phyloP scores from a whole-genome alignment of 2,888 invertebrate species.

The Cephalotes varians region DNA sequence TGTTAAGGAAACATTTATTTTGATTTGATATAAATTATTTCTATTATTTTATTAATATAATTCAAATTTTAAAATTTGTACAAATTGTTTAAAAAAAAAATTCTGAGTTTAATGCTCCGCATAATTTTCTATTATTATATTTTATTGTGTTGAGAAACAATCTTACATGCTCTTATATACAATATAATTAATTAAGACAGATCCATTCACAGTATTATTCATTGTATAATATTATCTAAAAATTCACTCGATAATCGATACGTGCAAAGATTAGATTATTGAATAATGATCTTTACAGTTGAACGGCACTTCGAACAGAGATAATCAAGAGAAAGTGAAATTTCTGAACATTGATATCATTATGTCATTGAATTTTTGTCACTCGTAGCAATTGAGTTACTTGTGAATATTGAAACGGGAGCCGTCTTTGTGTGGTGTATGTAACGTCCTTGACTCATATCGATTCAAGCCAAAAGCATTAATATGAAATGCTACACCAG shows the following conservation, averaged over 20 bases:
- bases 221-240: not conserved
- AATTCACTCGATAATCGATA: slow-evolving; percentile 9
- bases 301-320: not conserved
- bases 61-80: not conserved
- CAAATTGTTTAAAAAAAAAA: not conserved
- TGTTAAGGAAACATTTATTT: not conserved
- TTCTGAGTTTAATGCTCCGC: not conserved
- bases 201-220: slow-evolving; percentile 15
- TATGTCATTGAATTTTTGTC: slow-evolving; percentile 24
- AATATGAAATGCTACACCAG: not conserved
- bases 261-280: slow-evolving; percentile 8
- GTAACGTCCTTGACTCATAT: slow-evolving; percentile 40
- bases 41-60: not conserved
- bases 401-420: not conserved
- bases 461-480: slow-evolving; percentile 32
- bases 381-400: not conserved
- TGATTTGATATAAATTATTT: not conserved
- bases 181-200: not conserved
- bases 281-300: slow-evolving; percentile 8
- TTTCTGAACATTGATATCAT: not conserved
- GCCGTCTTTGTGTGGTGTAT: not conserved
- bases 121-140: not conserved
- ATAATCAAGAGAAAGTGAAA: slow-evolving; percentile 51
- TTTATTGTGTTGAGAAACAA: not conserved
- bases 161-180: not conserved